These are phyloP conservation scores for Sebastes minor DNA, from an alignment of 2,797 vertebrate genomes.

Conservation along the genomic window DNA sequence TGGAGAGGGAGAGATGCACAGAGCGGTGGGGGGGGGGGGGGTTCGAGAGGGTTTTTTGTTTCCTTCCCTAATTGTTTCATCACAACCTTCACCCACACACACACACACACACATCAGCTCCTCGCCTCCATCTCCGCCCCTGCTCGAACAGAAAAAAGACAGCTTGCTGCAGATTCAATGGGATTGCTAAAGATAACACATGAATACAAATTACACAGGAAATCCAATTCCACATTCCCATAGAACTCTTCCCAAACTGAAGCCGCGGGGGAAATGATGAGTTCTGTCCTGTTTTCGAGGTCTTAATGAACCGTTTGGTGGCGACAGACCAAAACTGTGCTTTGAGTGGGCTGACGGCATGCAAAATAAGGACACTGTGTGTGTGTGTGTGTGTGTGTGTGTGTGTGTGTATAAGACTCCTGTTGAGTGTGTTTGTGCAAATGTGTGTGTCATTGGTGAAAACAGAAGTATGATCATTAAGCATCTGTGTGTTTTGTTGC, in stretches of 20 bases:
- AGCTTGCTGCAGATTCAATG: constrained; percentile 41
- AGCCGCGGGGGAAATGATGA: constrained; percentile 33
- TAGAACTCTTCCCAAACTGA: constrained; percentile 49
- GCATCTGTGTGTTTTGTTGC: constrained; percentile 68
- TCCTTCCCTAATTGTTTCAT: constrained; percentile 55
- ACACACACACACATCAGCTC: constrained; percentile 5
- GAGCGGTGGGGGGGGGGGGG: not conserved
- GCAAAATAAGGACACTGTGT: constrained; percentile 9
- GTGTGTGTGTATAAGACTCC: not conserved
- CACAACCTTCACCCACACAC: constrained; percentile 24
- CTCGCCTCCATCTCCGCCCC: constrained; percentile 19
- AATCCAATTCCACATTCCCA: constrained; percentile 54
- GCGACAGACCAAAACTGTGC: constrained; percentile 19
- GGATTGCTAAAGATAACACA: constrained; percentile 57
- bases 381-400: not conserved
- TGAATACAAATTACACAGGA: constrained; percentile 70
- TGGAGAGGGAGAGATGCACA: constrained; percentile 6
- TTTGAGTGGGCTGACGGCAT: constrained; percentile 19
- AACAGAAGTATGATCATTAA: constrained; percentile 53
- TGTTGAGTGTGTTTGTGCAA: constrained; percentile 23
- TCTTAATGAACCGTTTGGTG: constrained; percentile 58
- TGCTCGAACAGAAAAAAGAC: constrained; percentile 17
- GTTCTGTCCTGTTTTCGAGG: constrained; percentile 7
- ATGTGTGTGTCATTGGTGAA: constrained; percentile 11
- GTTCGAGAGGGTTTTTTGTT: not conserved